These are phyloP conservation scores for Acrocephalus arundinaceus DNA, from an alignment of 2,113 vertebrate species.

Conservation along the genomic window DNA sequence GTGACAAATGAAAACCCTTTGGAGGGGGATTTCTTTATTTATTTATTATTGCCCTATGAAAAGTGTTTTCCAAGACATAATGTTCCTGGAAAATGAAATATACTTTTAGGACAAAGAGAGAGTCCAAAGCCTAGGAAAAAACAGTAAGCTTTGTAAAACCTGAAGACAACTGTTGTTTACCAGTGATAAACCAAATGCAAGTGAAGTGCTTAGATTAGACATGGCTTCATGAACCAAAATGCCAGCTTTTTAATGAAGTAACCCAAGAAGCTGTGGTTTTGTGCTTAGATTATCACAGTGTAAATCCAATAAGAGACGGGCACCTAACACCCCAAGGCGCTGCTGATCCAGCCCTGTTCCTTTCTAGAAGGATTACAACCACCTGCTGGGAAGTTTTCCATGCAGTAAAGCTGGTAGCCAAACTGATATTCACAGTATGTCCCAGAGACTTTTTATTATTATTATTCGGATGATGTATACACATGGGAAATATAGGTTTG, in stretches of 20 bases:
- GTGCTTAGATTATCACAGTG: not conserved
- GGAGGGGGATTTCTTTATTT: not conserved
- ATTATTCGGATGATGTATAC: conserved; percentile 1
- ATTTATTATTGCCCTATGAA: not conserved
- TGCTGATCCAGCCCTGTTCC: not conserved
- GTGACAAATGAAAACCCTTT: conserved; percentile 67
- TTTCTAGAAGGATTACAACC: conserved; percentile 9
- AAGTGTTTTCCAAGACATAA: conserved; percentile 58
- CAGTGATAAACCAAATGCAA: not conserved
- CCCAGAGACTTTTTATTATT: not conserved
- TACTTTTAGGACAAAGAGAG: not conserved
- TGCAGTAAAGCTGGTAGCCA: conserved; percentile 11
- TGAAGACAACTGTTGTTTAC: not conserved
- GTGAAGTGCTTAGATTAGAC: not conserved
- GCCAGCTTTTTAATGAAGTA: not conserved
- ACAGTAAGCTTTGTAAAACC: not conserved
- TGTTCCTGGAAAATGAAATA: not conserved
- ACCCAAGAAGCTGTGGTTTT: not conserved
- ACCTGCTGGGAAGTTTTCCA: conserved; percentile 27
- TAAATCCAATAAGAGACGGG: conserved; percentile 38
- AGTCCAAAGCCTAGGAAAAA: not conserved
- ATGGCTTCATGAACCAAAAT: not conserved
- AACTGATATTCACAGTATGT: not conserved
- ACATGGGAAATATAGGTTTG: not conserved
- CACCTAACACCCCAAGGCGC: not conserved